These are phyloP conservation scores for Pagetopsis macropterus DNA, from an alignment of 2,797 vertebrate species.

Conservation along the genomic window DNA sequence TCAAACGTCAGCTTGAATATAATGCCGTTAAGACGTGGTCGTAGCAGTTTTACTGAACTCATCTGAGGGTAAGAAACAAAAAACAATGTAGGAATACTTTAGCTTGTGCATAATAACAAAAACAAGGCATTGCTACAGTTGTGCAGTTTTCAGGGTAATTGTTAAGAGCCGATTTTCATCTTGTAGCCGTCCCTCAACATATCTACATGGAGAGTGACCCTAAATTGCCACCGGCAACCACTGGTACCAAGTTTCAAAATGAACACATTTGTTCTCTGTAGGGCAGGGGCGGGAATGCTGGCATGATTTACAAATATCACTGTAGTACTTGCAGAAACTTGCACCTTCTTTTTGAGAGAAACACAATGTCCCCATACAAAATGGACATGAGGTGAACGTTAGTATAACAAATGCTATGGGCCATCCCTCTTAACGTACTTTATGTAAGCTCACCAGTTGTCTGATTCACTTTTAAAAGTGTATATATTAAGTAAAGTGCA, in stretches of 20 bases:
- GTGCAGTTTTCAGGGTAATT: neutral
- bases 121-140: neutral
- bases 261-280: neutral
- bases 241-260: neutral
- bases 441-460: neutral
- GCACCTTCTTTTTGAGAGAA: neutral
- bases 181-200: neutral
- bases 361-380: neutral
- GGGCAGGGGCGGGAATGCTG: neutral
- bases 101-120: neutral
- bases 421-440: neutral
- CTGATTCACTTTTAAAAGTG: neutral
- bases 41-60: constrained; percentile 95
- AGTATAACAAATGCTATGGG: neutral
- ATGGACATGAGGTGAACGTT: neutral
- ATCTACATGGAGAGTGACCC: neutral
- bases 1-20: constrained; percentile 96
- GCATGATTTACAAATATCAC: neutral
- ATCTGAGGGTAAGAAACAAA: constrained; percentile 81
- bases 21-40: constrained; percentile 91
- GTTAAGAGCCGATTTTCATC: neutral
- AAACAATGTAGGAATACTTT: neutral
- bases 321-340: neutral
- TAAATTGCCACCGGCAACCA: neutral
- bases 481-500: neutral